Evolutionary conservation across 2,888 invertebrate genomes (phyloP).

Genomic region (Poecilus cupreus): DNA sequence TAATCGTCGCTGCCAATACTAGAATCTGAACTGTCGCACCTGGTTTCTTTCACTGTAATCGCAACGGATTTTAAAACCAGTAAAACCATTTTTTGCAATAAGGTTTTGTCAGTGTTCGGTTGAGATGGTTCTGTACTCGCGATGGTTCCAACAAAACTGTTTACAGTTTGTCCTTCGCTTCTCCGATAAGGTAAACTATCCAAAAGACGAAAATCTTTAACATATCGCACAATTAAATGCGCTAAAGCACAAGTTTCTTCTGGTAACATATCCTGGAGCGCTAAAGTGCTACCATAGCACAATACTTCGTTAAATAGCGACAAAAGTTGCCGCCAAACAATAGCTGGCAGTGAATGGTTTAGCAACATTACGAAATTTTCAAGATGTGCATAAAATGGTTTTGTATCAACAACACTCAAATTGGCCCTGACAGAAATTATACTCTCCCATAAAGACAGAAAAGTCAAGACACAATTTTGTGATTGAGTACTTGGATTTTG

Average conservation of each 20-base stretch:
- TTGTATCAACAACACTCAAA: constrained; percentile 90
- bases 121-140: constrained; percentile 67
- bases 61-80: constrained; percentile 91
- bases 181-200: constrained; percentile 73
- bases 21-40: constrained; percentile 88
- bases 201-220: constrained; percentile 87
- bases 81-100: constrained; percentile 90
- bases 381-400: constrained; percentile 90
- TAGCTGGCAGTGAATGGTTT: constrained; percentile 83
- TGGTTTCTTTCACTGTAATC: constrained; percentile 91
- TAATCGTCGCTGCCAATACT: constrained; percentile 90
- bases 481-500: constrained; percentile 78
- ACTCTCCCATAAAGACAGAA: constrained; percentile 91
- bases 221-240: constrained; percentile 88
- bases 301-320: constrained; percentile 92
- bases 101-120: constrained; percentile 80
- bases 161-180: constrained; percentile 70
- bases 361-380: constrained; percentile 85
- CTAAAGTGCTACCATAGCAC: constrained; percentile 93
- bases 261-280: constrained; percentile 89
- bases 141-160: constrained; percentile 71
- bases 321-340: constrained; percentile 89
- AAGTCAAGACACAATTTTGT: constrained; percentile 85
- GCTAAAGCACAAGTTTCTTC: constrained; percentile 92
- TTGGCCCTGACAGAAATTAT: constrained; percentile 94